A percentile compares a stretch with the other conserved stretches of the same genome.
phyloP scores from a whole-genome alignment of 92 coral and sea anemone species.

The Pocillopora meandrina region DNA sequence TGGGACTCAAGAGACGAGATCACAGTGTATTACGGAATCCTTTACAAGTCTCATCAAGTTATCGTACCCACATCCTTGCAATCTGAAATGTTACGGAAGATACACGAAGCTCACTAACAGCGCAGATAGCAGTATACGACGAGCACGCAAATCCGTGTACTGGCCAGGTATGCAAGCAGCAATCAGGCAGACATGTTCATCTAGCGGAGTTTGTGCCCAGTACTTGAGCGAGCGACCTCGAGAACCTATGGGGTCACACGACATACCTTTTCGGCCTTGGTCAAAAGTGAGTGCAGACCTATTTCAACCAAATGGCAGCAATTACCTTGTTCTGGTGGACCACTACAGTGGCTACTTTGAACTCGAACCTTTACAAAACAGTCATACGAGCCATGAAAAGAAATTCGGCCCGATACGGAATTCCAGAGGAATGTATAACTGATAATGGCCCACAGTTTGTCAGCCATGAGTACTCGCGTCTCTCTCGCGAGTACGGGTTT shows the following conservation, averaged over 20 bases:
- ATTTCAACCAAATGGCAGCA: constrained; percentile 40
- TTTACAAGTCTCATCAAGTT: constrained; percentile 29
- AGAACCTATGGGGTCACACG: constrained; percentile 46
- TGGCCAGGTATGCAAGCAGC: constrained; percentile 42
- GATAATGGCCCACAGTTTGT: constrained; percentile 56
- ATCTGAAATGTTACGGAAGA: constrained; percentile 33
- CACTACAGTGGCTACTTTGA: constrained; percentile 56
- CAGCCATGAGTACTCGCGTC: constrained; percentile 31
- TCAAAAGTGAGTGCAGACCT: constrained; percentile 24
- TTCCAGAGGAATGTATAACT: constrained; percentile 56
- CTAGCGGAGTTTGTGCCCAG: constrained; percentile 43
- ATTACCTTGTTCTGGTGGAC: constrained; percentile 55
- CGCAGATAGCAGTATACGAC: constrained; percentile 31
- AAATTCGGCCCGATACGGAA: constrained; percentile 16
- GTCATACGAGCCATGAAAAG: constrained; percentile 55
- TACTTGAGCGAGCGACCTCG: constrained; percentile 40
- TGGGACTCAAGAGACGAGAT: constrained; percentile 31
- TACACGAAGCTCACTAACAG: not conserved
- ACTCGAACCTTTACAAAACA: constrained; percentile 41
- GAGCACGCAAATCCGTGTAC: constrained; percentile 37
- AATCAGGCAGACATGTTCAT: constrained; percentile 25
- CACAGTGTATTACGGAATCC: constrained; percentile 21
- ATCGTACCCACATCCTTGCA: constrained; percentile 34
- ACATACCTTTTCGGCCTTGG: constrained; percentile 31
- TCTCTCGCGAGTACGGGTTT: constrained; percentile 28